Evolutionary conservation across 2,113 vertebrate species (phyloP), one percentile per base, ranked within the genome.

Genomic region (Pachyramphus minor): DNA sequence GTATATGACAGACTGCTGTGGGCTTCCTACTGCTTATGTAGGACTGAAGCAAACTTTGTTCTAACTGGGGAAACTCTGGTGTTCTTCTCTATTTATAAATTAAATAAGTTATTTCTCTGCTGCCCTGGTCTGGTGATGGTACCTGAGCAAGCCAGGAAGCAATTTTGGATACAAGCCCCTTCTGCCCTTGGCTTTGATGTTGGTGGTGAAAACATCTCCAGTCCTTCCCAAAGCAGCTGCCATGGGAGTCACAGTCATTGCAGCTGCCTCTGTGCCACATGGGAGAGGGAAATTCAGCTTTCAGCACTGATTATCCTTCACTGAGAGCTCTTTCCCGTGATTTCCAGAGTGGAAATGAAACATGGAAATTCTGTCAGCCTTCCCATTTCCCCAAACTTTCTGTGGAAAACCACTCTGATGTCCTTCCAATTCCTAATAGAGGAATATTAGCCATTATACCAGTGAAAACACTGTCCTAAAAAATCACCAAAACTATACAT

Each of bases 1-100:
- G 19, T 10, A 4, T 9, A 6, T 7, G 25, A 8, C 1, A 8
- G 14, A 3, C 6, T 49, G n/a, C 24, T 83, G 1, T 28, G 35
- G 30, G 27, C 11, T 45, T 75, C 33, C 55, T 64, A 5, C 21
- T 8, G 14, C 8, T 6, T 66, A 0, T 3, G 15, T 19, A 27
- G 53, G 39, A 23, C 25, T 50, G 28, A 30, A 60, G 15, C 10
- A n/a, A 41, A 41, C 50, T 42, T 89, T 84, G 17, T 12, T 31
- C 8, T 27, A 44, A 8, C 9, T 42, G 14, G 6, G 13, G 8
- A 53, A 84, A 20, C 5, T 69, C 5, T 60, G 41, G 8, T 24
- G 44, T 17, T 88, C 7, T 59, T 45, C 28, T 81, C n/a, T 47
- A 13, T 24, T 62, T 24, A 25, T 14, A 52, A 63, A 85, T 23